These are phyloP conservation scores for Elaeidobius kamerunicus DNA, from an alignment of 2,888 invertebrate genomes.

Conservation along the genomic window DNA sequence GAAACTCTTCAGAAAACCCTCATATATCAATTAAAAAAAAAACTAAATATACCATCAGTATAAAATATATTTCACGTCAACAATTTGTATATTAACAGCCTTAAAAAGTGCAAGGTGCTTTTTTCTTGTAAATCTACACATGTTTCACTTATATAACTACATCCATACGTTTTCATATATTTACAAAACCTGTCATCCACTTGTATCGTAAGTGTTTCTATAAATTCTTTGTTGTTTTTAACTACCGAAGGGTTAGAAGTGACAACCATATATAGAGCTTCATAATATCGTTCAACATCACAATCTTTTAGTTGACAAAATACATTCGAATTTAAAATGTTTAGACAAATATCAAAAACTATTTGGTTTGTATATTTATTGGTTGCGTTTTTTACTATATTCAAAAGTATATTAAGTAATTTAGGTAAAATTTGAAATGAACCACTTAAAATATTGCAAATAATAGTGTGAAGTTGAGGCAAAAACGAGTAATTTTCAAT, in stretches of 20 bases:
- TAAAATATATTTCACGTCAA: conserved; percentile 4
- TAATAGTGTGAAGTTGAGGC: conserved; percentile 58
- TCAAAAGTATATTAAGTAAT: conserved; percentile 31
- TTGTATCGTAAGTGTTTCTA: conserved; percentile 37
- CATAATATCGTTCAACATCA: conserved; percentile 25
- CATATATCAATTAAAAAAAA: no score
- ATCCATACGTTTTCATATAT: conserved; percentile 45
- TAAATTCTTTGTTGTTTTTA: conserved; percentile 12
- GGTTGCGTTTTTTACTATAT: conserved; percentile 34
- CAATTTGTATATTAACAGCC: conserved; percentile 27
- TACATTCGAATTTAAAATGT: conserved; percentile 24
- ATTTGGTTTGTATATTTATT: conserved; percentile 25
- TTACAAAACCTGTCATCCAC: conserved; percentile 44
- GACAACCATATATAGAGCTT: conserved; percentile 27
- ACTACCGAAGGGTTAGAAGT: conserved; percentile 10
- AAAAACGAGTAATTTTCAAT: conserved; percentile 67
- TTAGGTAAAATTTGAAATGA: conserved; percentile 30
- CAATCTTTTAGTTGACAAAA: conserved; percentile 22
- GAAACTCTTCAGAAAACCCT: no score
- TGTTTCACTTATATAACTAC: conserved; percentile 36
- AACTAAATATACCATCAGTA: no score
- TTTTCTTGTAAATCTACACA: conserved; percentile 16
- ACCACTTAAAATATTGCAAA: conserved; percentile 12
- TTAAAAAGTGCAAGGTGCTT: conserved; percentile 31
- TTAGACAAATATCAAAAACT: conserved; percentile 19